phyloP scores from a whole-genome alignment of 1,140 invertebrate genomes.

The Andricus grossulariae region DNA sequence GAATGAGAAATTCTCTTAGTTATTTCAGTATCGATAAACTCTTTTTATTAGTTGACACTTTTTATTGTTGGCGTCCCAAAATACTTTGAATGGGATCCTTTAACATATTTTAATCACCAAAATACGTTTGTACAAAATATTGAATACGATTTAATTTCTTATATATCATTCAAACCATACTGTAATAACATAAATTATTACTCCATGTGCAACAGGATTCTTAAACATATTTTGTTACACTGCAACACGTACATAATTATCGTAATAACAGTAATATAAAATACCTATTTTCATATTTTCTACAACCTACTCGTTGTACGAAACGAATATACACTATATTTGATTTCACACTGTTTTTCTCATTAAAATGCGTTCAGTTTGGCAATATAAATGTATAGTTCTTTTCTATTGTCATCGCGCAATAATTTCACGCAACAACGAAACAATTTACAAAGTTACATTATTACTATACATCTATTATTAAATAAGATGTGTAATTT shows the following conservation, averaged over 20 bases:
- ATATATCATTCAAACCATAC: conserved; percentile 50
- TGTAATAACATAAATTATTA: conserved; percentile 40
- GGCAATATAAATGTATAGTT: neutral
- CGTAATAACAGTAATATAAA: conserved; percentile 46
- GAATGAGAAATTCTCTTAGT: neutral
- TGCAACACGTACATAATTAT: conserved; percentile 47
- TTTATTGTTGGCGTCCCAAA: conserved; percentile 46
- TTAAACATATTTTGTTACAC: conserved; percentile 50
- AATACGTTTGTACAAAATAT: conserved; percentile 68
- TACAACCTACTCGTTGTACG: conserved; percentile 14
- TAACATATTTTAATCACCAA: conserved; percentile 60
- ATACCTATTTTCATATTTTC: conserved; percentile 15
- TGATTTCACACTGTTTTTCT: conserved; percentile 1
- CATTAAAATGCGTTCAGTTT: neutral
- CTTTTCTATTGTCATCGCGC: neutral
- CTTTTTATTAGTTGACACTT: conserved; percentile 40
- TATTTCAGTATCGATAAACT: conserved; percentile 32
- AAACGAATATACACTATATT: conserved; percentile 20
- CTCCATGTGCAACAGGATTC: neutral
- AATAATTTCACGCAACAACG: neutral
- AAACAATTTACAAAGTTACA: neutral
- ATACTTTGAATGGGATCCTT: conserved; percentile 28
- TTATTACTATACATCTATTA: neutral
- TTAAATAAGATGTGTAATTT: too few species aligned
- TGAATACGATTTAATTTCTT: conserved; percentile 63